Conservation (phyloP, 35 echinoderm and acorn worm species). For the Anneissia japonica region DNA sequence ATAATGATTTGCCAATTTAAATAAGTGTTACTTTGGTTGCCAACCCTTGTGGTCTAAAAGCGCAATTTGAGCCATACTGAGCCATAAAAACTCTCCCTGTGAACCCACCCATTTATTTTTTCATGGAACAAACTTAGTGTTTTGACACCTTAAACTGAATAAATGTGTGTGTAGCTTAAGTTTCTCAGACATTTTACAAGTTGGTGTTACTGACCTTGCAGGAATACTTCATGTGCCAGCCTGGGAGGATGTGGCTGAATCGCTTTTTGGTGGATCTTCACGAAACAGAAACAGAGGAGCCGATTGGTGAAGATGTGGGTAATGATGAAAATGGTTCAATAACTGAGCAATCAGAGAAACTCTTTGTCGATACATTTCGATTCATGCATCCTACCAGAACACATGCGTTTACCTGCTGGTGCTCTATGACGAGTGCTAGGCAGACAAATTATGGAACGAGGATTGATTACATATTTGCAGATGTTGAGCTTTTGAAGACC, state of each 20-base stretch:
- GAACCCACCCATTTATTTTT: too few species aligned
- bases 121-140: too few species aligned
- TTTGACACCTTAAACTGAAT: too few species aligned
- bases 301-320: neutral
- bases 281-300: conserved; percentile 4
- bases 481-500: conserved; percentile 48
- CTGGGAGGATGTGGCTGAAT: conserved; percentile 62
- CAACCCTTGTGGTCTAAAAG: too few species aligned
- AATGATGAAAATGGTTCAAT: conserved; percentile 1
- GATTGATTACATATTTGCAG: conserved; percentile 87
- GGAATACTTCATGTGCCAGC: conserved; percentile 49
- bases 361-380: conserved; percentile 83
- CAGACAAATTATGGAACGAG: conserved; percentile 93
- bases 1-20: too few species aligned
- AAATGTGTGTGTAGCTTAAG: too few species aligned
- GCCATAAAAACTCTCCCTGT: too few species aligned
- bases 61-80: too few species aligned
- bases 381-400: conserved; percentile 53
- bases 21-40: too few species aligned
- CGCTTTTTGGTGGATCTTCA: conserved; percentile 31
- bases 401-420: conserved; percentile 93
- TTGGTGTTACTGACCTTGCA: too few species aligned
- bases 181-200: too few species aligned
- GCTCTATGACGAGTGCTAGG: conserved; percentile 63
- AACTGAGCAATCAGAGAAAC: conserved; percentile 1